Base-by-base conservation (phyloP, 2,797 vertebrate species). In the Orientallactaga sibirica region DNA sequence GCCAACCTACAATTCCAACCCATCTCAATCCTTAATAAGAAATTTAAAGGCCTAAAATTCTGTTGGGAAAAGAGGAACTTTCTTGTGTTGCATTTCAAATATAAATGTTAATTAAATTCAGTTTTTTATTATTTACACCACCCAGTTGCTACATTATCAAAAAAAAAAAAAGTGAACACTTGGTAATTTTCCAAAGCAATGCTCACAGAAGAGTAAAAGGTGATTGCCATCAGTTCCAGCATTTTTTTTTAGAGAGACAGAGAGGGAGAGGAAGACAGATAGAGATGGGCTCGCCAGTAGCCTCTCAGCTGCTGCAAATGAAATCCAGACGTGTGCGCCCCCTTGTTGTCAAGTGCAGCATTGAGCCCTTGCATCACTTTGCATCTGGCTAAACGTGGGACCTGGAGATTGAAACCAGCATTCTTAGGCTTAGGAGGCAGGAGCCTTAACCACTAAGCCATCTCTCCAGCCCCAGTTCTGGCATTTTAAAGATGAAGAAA, bases 51-150 rank as follows among this genome's bases (percentile, higher is more conserved):
- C 48, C 27, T 62, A 29, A 86, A 87, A 71, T 71, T 71, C 61
- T 92, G 41, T 76, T 20, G 24, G 67, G 68, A 80, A 90, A 55
- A 2, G 7, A 25, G 20, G 18, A n/a, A 18, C 41, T 33, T 43
- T 82, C 41, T 90, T 48, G 52, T 3, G 25, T 62, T 71, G 19
- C 62, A 85, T 79, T 77, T 96, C 78, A 89, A 84, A 88, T n/a
- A 22, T n/a, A 90, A 73, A 87, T n/a, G 14, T 74, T 75, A 70
- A 86, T 62, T 90, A 82, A 33, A 90, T 52, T 86, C 71, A 16
- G 37, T 37, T 11, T 81, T 94, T 88, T 48, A 74, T 79, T 80
- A 87, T 37, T 62, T 80, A 37, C 0, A 3, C 25, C 2, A 43
- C n/a, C 25, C 3, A 22, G 48, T 27, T 7, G 7, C 14, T 94